Conservation (phyloP, 2,888 invertebrate species). For the Phania funesta region DNA sequence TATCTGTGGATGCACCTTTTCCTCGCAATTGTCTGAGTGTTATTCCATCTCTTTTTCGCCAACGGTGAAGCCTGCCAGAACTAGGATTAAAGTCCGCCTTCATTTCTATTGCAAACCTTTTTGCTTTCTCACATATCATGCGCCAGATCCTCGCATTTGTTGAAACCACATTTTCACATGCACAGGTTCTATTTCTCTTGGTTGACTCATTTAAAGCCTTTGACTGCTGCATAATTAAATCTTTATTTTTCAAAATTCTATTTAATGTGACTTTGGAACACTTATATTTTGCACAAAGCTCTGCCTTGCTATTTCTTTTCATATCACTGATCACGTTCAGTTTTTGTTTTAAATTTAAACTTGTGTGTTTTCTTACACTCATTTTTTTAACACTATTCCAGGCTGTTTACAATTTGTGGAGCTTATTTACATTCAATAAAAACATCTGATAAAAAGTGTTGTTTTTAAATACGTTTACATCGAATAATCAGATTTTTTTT, state of each 20-base stretch:
- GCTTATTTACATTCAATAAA: too few relatives aligned
- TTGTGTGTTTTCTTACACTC: neutral
- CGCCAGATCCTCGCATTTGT: constrained; percentile 43
- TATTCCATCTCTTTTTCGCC: too few relatives aligned
- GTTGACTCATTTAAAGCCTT: constrained; percentile 24
- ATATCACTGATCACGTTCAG: neutral
- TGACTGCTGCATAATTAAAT: constrained; percentile 30
- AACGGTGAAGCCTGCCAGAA: too few relatives aligned
- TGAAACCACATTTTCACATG: neutral
- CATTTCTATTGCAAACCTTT: constrained; percentile 56
- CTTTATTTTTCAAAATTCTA: constrained; percentile 33
- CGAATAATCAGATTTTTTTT: too few relatives aligned
- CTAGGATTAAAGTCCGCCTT: too few relatives aligned
- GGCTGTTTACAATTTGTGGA: too few relatives aligned
- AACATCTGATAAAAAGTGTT: too few relatives aligned
- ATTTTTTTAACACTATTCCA: too few relatives aligned
- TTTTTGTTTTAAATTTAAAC: neutral
- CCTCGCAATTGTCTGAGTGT: too few relatives aligned
- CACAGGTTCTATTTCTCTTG: constrained; percentile 40
- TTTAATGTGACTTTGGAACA: constrained; percentile 42
- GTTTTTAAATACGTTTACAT: too few relatives aligned
- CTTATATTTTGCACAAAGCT: constrained; percentile 20
- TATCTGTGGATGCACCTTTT: too few relatives aligned
- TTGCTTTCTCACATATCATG: constrained; percentile 56
- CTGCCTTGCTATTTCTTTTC: neutral